Conservation (phyloP, 2,888 invertebrate species). For the Ceratothoa steindachneri region DNA sequence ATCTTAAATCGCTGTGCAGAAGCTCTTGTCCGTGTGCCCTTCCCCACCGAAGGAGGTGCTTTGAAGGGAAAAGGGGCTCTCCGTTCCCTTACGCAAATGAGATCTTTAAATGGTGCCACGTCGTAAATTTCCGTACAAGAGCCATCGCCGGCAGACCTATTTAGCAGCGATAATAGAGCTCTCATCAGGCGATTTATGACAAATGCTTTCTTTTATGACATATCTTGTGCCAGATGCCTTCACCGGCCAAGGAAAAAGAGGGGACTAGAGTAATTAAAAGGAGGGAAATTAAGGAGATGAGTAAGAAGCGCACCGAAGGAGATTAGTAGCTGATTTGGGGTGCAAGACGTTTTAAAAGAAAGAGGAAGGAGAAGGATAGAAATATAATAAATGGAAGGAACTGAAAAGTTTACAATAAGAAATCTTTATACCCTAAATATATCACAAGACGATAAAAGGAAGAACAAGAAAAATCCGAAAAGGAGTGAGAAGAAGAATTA, state of each 20-base stretch:
- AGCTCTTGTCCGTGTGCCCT: too few relatives aligned
- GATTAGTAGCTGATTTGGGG: not conserved
- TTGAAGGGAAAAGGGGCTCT: not conserved
- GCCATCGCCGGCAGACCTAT: conserved; percentile 11
- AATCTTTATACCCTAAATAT: too few relatives aligned
- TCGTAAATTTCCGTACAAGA: not conserved
- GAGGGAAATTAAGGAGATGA: not conserved
- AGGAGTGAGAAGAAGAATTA: too few relatives aligned
- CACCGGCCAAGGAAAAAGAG: not conserved
- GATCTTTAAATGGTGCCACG: not conserved
- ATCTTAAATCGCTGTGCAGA: too few relatives aligned
- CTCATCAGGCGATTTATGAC: conserved; percentile 1
- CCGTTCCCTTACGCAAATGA: not conserved
- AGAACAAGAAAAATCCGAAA: too few relatives aligned
- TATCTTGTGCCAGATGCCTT: conserved; percentile 9
- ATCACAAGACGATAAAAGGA: too few relatives aligned
- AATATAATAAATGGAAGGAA: too few relatives aligned
- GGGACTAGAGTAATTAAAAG: not conserved
- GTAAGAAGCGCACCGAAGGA: too few relatives aligned
- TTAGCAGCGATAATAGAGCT: conserved; percentile 8
- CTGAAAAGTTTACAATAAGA: too few relatives aligned
- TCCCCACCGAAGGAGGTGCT: too few relatives aligned
- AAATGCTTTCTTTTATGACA: conserved; percentile 10
- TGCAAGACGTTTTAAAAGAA: not conserved
- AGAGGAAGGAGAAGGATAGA: not conserved